Conservation (phyloP, 2,797 vertebrate genomes). For the Salmo trutta region DNA sequence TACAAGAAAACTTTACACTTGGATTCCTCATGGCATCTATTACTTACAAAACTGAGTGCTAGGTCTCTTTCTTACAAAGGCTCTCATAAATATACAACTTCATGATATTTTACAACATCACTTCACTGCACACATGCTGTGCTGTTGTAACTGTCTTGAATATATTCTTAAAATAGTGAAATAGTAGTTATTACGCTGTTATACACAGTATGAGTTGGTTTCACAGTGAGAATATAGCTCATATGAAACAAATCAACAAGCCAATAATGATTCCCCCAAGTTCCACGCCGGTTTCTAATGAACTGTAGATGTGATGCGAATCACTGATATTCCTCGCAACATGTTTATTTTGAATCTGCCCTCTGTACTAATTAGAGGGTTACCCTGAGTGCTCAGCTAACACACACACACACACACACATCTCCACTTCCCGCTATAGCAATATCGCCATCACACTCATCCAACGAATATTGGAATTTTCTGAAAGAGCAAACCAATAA, state of each 20-base stretch:
- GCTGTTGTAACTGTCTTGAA: not conserved
- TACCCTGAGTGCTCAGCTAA: conserved; percentile 57
- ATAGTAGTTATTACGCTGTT: not conserved
- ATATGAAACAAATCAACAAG: conserved; percentile 40
- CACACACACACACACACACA: conserved; percentile 30
- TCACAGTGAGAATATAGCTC: conserved; percentile 10
- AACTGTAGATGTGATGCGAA: conserved; percentile 55
- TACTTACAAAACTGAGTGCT: too few species aligned
- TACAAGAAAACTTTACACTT: too few species aligned
- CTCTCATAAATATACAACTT: too few species aligned
- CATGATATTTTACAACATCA: not conserved
- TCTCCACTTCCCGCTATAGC: conserved; percentile 43
- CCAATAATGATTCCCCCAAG: conserved; percentile 26
- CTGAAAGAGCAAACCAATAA: conserved; percentile 96
- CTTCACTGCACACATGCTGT: not conserved
- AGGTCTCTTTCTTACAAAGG: too few species aligned
- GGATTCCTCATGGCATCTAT: too few species aligned
- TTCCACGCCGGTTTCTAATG: conserved; percentile 47
- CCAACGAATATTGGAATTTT: conserved; percentile 90
- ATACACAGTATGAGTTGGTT: not conserved
- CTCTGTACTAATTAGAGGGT: conserved; percentile 86
- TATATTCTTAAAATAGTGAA: not conserved
- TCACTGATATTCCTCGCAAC: conserved; percentile 64
- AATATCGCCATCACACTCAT: conserved; percentile 81
- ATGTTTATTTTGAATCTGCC: conserved; percentile 78